Percentiles rank a stretch among this genome's conserved stretches.
These are phyloP conservation scores for Hyalella azteca DNA, from an alignment of 2,888 invertebrate species.

Conservation along the genomic window DNA sequence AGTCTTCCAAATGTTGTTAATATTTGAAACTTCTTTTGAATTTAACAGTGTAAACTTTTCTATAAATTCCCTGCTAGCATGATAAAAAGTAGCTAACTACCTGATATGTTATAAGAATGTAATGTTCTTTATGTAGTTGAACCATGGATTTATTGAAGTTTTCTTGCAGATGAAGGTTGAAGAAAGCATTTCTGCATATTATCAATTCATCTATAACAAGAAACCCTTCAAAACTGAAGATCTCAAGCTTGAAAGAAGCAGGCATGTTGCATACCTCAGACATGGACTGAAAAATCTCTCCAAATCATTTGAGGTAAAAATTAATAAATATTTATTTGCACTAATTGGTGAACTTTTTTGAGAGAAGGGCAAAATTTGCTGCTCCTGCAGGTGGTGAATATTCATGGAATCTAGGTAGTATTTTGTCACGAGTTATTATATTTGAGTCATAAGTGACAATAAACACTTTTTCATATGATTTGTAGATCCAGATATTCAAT, in stretches of 20 bases:
- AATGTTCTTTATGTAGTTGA: no score
- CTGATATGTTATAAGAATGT: no score
- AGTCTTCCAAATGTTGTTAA: no score
- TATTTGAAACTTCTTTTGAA: no score
- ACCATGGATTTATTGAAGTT: no score
- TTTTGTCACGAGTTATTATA: no score
- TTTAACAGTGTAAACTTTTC: no score
- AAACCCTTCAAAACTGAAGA: conserved; percentile 37
- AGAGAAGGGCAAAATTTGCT: not conserved
- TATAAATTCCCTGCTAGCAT: no score
- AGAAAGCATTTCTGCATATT: conserved; percentile 43
- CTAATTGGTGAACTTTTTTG: not conserved
- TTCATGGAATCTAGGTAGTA: not conserved
- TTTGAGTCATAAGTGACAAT: not conserved
- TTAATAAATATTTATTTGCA: not conserved
- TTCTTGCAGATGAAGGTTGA: conserved; percentile 53
- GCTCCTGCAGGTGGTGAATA: not conserved
- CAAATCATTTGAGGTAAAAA: conserved; percentile 45
- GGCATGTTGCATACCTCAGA: conserved; percentile 47
- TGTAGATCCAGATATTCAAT: not conserved
- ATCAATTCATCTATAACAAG: conserved; percentile 39
- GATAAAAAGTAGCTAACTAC: no score
- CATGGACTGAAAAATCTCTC: conserved; percentile 44
- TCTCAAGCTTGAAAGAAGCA: conserved; percentile 44
- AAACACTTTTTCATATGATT: not conserved